phyloP scores from a whole-genome alignment of 1,140 invertebrate genomes.

The Proctacanthus coquilletti region DNA sequence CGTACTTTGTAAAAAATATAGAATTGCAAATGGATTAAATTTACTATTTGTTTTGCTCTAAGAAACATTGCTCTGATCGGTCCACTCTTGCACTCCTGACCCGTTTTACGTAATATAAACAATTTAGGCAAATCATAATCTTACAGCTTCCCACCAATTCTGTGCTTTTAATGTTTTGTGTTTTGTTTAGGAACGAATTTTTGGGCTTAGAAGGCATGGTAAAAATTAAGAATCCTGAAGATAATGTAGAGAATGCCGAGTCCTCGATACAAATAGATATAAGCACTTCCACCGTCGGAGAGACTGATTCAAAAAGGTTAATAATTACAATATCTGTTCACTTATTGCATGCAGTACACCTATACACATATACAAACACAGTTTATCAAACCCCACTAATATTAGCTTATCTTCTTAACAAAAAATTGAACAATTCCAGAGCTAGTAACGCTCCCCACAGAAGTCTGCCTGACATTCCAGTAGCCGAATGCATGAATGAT shows the following conservation, averaged over 20 bases:
- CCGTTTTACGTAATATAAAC: neutral
- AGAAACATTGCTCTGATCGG: neutral
- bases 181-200: conserved; percentile 32
- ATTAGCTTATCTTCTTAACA: neutral
- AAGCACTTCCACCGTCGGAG: conserved; percentile 22
- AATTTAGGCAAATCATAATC: neutral
- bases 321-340: too few species aligned
- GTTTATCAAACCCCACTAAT: too few species aligned
- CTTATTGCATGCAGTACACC: conserved; percentile 5
- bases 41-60: neutral
- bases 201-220: conserved; percentile 37
- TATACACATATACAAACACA: too few species aligned
- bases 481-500: conserved; percentile 34
- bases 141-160: neutral
- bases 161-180: conserved; percentile 5
- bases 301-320: conserved; percentile 13
- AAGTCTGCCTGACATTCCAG: conserved; percentile 49
- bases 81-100: neutral
- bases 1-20: too few species aligned
- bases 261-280: conserved; percentile 17
- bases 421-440: conserved; percentile 8
- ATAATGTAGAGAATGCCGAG: conserved; percentile 29
- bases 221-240: conserved; percentile 36
- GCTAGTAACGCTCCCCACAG: conserved; percentile 35
- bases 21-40: too few species aligned